A percentile compares a stretch with the other conserved stretches of the same genome.
Conservation (phyloP, 2,888 invertebrate genomes). For the Oscheius onirici region DNA sequence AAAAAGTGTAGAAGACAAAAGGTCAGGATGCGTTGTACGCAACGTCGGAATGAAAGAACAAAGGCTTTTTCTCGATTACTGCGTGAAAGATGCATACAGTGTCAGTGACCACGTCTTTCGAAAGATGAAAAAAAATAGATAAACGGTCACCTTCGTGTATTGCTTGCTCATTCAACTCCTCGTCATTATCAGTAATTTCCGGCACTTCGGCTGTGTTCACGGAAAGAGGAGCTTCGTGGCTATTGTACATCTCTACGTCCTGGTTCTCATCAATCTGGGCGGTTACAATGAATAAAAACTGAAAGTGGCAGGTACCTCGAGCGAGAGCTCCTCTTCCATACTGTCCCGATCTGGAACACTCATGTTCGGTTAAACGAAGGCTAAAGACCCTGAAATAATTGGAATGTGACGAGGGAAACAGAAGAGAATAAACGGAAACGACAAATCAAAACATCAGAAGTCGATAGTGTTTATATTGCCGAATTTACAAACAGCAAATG, state of each 20-base stretch:
- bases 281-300: neutral
- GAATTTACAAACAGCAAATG: no score
- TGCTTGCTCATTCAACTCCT: neutral
- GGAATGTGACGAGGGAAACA: neutral
- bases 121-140: neutral
- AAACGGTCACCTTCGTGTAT: neutral
- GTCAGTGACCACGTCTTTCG: neutral
- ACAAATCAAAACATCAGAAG: neutral
- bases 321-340: slow-evolving; percentile 16
- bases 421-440: neutral
- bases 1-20: no score
- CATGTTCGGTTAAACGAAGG: slow-evolving; percentile 6
- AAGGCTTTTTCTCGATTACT: neutral
- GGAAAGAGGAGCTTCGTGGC: slow-evolving; percentile 6
- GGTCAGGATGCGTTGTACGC: no score
- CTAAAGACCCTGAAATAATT: neutral
- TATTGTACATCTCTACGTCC: slow-evolving; percentile 20
- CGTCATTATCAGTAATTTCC: slow-evolving; percentile 20
- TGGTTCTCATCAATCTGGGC: slow-evolving; percentile 10
- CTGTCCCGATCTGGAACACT: slow-evolving; percentile 28
- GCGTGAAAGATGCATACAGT: no score
- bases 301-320: slow-evolving; percentile 8
- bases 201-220: slow-evolving; percentile 26
- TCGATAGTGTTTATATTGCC: no score
- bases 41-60: neutral